Base-by-base conservation (phyloP, 2,113 vertebrate species). In the Spermophilus dauricus region DNA sequence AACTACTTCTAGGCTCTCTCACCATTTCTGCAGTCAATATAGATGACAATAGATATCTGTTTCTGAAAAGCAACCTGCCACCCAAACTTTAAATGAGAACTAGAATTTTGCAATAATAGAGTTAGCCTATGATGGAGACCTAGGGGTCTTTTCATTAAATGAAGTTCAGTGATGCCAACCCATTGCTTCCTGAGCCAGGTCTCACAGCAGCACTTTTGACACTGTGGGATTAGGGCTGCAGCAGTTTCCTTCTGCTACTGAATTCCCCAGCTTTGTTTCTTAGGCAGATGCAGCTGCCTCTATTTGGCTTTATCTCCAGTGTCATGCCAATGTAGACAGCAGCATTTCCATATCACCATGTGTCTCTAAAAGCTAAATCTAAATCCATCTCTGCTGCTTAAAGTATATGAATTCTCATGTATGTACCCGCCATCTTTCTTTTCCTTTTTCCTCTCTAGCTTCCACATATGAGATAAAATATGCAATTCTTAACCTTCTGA, bases 241-340 rank as follows among this genome's bases (percentile, higher is more conserved):
- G 89, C 91, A 18, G 1, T 82, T 97, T 34, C 69, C 92, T 76
- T 56, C 95, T 94, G 56, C 80, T 75, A n/a, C 89, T 32, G 39
- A 80, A 90, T 83, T 81, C 76, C 81, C 63, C 30, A 73, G 90
- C 53, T 78, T 82, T 61, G 76, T 73, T 70, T 85, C 51, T 10
- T 30, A 91, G 88, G 86, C 48, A 63, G 73, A 53, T 58, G 69
- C 94, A 92, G 84, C 98, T 92, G 97, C 86, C 56, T 94, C 86
- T 90, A 24, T 1, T 82, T 91, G 94, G 90, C 85, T 75, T 28
- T 45, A 12, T 39, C 96, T 88, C 61, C 85, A 30, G 32, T 8
- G 7, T 30, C 53, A 32, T 34, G 58, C 67, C 85, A 39, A 0
- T 11, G 61, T 37, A 81, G 94, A 85, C 20, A 1, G 11, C 22